phyloP scores from a whole-genome alignment of 53 echinoderm and acorn worm species.

The Paracentrotus lividus region DNA sequence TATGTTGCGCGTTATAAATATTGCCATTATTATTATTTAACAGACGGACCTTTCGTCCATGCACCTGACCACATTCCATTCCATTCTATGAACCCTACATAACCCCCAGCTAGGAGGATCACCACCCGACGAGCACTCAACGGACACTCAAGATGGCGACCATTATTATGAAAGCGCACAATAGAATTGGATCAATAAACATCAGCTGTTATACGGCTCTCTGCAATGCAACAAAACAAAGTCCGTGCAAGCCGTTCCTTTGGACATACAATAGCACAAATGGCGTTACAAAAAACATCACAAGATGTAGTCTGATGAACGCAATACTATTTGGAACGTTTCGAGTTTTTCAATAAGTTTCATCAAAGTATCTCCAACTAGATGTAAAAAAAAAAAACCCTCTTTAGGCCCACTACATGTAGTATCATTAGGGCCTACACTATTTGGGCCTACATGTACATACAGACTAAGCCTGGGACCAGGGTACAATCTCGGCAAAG shows the following conservation, averaged over 20 bases:
- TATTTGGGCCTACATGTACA: too few species aligned
- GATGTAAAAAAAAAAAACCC: too few species aligned
- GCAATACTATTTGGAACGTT: too few species aligned
- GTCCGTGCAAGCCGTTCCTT: not conserved
- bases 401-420: too few species aligned
- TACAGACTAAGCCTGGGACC: too few species aligned
- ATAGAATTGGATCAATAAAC: constrained; percentile 31
- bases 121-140: constrained; percentile 2
- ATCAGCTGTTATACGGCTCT: constrained; percentile 35
- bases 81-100: constrained; percentile 2
- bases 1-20: too few species aligned
- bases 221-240: constrained; percentile 11
- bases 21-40: too few species aligned
- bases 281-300: not conserved
- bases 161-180: not conserved
- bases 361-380: too few species aligned
- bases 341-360: too few species aligned
- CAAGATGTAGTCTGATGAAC: not conserved
- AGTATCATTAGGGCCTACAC: too few species aligned
- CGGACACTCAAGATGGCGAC: constrained; percentile 36
- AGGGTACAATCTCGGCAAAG: too few species aligned
- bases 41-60: not conserved
- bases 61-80: not conserved
- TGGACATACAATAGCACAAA: not conserved
- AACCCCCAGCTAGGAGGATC: not conserved